Conservation (phyloP, 1,140 invertebrate genomes). For the Musca vetustissima region DNA sequence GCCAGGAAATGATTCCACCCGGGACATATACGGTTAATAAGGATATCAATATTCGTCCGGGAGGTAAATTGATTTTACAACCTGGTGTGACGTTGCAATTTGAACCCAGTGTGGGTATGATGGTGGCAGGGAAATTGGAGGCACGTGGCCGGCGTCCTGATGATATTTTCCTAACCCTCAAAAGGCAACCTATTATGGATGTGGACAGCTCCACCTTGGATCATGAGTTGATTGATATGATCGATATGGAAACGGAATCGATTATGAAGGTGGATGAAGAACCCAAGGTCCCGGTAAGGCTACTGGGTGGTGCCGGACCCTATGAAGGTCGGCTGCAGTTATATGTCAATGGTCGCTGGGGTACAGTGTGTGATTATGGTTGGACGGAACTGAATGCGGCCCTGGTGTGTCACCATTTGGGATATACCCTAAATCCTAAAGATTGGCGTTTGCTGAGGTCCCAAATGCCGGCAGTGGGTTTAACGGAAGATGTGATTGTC, state of each 20-base stretch:
- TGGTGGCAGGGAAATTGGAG: constrained; percentile 90
- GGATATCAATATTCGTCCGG: constrained; percentile 89
- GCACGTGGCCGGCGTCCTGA: constrained; percentile 75
- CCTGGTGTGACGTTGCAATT: constrained; percentile 86
- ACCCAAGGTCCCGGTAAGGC: constrained; percentile 67
- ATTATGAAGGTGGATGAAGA: constrained; percentile 59
- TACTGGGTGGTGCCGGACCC: constrained; percentile 73
- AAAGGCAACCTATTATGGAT: constrained; percentile 69
- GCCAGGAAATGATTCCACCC: constrained; percentile 72
- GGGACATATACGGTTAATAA: constrained; percentile 85
- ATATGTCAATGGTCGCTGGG: constrained; percentile 84
- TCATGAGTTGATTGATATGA: constrained; percentile 56
- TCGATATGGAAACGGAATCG: constrained; percentile 58
- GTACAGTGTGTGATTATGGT: constrained; percentile 94
- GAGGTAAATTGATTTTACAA: constrained; percentile 81
- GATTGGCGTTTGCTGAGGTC: constrained; percentile 85
- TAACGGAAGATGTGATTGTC: constrained; percentile 73
- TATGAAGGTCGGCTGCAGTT: constrained; percentile 82
- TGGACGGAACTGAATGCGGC: constrained; percentile 93
- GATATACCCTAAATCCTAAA: constrained; percentile 86
- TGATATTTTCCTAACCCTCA: constrained; percentile 76
- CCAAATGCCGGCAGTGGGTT: constrained; percentile 77
- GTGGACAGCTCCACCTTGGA: constrained; percentile 61
- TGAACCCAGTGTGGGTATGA: constrained; percentile 91
- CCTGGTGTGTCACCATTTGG: constrained; percentile 93